Evolutionary conservation across 37 sponge, comb jelly and placozoan species (phyloP).

Genomic region (Hexactinellida sp.): DNA sequence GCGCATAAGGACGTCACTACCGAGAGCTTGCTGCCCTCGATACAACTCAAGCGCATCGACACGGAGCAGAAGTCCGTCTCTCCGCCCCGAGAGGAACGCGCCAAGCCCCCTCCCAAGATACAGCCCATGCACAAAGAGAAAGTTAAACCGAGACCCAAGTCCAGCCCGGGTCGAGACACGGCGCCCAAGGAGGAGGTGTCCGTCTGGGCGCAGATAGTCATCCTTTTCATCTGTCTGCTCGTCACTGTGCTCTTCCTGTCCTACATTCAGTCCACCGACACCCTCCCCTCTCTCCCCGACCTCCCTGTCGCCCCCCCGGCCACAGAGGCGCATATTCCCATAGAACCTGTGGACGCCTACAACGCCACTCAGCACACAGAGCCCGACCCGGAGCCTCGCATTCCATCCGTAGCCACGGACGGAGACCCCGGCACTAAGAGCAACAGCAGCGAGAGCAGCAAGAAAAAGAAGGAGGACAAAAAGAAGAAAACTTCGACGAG

Average conservation of each 20-base stretch:
- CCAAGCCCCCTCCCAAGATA: neutral
- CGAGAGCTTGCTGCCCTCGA: neutral
- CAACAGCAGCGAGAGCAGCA: no score
- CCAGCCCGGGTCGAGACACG: neutral
- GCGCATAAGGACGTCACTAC: neutral
- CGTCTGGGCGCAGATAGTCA: neutral
- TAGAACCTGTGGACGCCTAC: no score
- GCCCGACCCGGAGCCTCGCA: no score
- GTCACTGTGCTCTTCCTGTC: neutral
- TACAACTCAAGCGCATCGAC: neutral
- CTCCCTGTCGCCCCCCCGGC: neutral
- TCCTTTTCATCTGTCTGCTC: neutral
- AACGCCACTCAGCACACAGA: no score
- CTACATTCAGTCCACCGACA: neutral
- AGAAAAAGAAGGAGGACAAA: no score
- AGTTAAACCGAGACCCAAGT: neutral
- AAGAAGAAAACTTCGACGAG: no score
- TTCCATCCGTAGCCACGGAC: no score
- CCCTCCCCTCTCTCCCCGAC: neutral
- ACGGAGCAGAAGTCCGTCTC: neutral
- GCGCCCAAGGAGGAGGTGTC: neutral
- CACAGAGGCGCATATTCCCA: no score
- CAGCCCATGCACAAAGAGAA: conserved; percentile 13
- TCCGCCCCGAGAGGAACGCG: neutral
- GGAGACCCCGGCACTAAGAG: no score